A percentile compares a stretch with the other conserved stretches of the same genome.
Evolutionary conservation across 2,888 invertebrate genomes (phyloP).

Genomic region (Monopis laevigella): DNA sequence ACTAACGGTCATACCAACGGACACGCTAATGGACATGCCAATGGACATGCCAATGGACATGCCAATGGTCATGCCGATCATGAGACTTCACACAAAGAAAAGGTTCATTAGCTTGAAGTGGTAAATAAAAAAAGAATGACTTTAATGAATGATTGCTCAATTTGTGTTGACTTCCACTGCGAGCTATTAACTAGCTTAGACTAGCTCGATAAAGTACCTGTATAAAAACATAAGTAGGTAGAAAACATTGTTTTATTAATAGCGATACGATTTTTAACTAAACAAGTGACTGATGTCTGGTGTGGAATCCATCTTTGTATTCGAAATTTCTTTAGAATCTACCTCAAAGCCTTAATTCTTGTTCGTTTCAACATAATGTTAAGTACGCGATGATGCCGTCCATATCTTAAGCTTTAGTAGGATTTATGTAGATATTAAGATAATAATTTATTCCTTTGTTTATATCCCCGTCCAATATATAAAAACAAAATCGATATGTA

Average conservation of each 20-base stretch:
- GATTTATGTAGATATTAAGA: conserved; percentile 8
- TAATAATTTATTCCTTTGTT: no score
- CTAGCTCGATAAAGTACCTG: conserved; percentile 11
- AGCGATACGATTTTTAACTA: no score
- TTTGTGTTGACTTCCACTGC: conserved; percentile 24
- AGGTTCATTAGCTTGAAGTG: conserved; percentile 34
- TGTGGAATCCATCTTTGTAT: no score
- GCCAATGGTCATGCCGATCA: not conserved
- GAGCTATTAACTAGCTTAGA: conserved; percentile 23
- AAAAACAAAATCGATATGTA: no score
- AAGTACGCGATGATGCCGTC: conserved; percentile 5
- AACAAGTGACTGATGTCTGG: no score
- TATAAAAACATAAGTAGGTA: conserved; percentile 5
- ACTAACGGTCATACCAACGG: conserved; percentile 26
- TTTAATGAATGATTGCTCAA: conserved; percentile 4
- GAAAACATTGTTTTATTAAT: no score
- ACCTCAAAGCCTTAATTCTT: not conserved
- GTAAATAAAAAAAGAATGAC: not conserved
- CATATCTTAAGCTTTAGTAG: conserved; percentile 2
- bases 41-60: not conserved
- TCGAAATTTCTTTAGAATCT: not conserved
- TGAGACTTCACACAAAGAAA: conserved; percentile 38
- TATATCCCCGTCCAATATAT: no score
- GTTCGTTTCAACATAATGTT: no score
- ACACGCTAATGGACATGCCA: conserved; percentile 16